These are phyloP conservation scores for Tanytarsus gracilentus DNA, from an alignment of 2,888 invertebrate species.

Conservation along the genomic window DNA sequence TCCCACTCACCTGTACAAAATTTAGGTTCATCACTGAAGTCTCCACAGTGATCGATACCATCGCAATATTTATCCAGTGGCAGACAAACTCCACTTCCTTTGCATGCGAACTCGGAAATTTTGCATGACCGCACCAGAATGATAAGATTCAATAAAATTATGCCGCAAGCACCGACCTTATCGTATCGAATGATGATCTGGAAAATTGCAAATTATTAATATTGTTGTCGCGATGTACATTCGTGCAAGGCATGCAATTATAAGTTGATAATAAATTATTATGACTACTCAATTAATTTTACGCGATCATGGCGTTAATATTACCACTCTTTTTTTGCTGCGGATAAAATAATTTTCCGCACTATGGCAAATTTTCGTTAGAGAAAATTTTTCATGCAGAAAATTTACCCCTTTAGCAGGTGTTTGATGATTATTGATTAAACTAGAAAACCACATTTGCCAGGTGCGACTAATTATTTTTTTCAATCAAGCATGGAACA, in stretches of 20 bases:
- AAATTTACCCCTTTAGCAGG: too few relatives aligned
- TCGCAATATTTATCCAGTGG: slow-evolving; percentile 80
- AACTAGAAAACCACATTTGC: too few relatives aligned
- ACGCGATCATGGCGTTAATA: slow-evolving; percentile 19
- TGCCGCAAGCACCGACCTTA: slow-evolving; percentile 7
- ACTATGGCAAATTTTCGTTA: too few relatives aligned
- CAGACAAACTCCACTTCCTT: slow-evolving; percentile 61
- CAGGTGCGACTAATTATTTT: too few relatives aligned
- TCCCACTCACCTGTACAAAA: slow-evolving; percentile 58
- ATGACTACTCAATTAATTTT: slow-evolving; percentile 22
- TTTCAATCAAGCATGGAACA: too few relatives aligned
- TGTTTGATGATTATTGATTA: too few relatives aligned
- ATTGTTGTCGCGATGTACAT: too few relatives aligned
- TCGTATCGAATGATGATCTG: slow-evolving; percentile 17
- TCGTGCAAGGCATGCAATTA: too few relatives aligned
- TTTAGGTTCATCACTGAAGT: slow-evolving; percentile 74
- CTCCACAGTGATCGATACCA: slow-evolving; percentile 73
- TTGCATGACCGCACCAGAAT: slow-evolving; percentile 48
- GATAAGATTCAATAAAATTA: slow-evolving; percentile 23
- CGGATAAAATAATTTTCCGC: background rate
- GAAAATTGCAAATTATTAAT: slow-evolving; percentile 4
- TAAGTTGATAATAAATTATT: slow-evolving; percentile 25
- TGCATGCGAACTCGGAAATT: slow-evolving; percentile 67
- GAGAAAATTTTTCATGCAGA: too few relatives aligned
- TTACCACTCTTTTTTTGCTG: background rate